These are phyloP conservation scores for Sitta europaea DNA, from an alignment of 2,113 vertebrate genomes.

Conservation along the genomic window DNA sequence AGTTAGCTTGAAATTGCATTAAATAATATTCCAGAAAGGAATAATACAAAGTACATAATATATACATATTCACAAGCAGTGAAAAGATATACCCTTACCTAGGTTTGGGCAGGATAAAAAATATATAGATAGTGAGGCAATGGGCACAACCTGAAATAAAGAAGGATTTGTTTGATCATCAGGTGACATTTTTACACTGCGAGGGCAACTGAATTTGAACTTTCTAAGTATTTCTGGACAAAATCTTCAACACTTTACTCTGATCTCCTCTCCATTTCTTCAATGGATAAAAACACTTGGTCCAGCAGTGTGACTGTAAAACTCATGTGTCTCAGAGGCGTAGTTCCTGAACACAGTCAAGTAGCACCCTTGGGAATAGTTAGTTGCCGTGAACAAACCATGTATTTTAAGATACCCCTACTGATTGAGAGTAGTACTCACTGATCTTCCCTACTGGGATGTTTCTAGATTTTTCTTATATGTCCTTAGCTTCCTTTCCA, in stretches of 20 bases:
- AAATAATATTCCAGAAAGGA: background rate
- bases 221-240: background rate
- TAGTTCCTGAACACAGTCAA: background rate
- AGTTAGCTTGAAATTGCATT: background rate
- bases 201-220: background rate
- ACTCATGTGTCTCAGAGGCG: background rate
- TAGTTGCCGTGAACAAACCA: background rate
- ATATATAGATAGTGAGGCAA: fast-evolving
- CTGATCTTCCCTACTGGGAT: conserved; percentile 2
- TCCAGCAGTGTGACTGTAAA: background rate
- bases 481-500: background rate
- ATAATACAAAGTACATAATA: background rate
- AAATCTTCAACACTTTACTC: background rate
- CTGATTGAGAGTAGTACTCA: background rate
- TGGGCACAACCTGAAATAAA: background rate
- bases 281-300: background rate
- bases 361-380: background rate
- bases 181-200: background rate
- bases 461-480: background rate
- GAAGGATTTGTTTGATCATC: fast-evolving
- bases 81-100: background rate
- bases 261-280: background rate
- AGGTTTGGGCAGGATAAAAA: background rate
- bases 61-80: background rate
- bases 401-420: background rate